Conservation (phyloP, 1,140 invertebrate species). For the Diabrotica virgifera region DNA sequence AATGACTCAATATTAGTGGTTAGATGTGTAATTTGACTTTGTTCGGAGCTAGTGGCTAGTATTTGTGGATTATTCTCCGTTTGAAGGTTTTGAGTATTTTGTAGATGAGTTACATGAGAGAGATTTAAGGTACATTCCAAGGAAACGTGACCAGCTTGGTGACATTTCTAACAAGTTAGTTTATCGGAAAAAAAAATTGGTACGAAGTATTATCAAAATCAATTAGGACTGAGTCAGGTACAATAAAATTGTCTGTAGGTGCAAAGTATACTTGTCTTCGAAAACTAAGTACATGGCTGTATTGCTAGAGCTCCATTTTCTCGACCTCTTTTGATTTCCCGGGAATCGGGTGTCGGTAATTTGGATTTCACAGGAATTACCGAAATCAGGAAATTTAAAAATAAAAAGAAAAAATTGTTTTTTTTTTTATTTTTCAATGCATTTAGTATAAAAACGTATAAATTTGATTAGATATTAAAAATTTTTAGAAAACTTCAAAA, state of each 20-base stretch:
- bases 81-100: neutral
- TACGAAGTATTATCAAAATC: constrained; percentile 12
- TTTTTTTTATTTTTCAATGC: no score
- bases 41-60: neutral
- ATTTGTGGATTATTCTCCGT: neutral
- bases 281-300: no score
- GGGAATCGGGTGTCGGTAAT: no score
- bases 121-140: neutral
- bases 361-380: no score
- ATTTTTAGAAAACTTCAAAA: no score
- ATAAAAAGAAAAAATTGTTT: no score
- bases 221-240: constrained; percentile 13
- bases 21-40: no score
- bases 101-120: neutral
- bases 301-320: no score
- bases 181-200: constrained; percentile 13
- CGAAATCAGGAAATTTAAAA: no score
- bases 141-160: constrained; percentile 10
- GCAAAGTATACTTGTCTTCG: constrained; percentile 16
- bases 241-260: constrained; percentile 10
- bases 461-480: no score
- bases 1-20: neutral
- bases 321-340: no score
- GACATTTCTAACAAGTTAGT: constrained; percentile 7
- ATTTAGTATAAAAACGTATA: no score